A percentile compares a stretch with the other conserved stretches of the same genome.
phyloP scores from a whole-genome alignment of 2,113 vertebrate genomes.

The Platysteira castanea region DNA sequence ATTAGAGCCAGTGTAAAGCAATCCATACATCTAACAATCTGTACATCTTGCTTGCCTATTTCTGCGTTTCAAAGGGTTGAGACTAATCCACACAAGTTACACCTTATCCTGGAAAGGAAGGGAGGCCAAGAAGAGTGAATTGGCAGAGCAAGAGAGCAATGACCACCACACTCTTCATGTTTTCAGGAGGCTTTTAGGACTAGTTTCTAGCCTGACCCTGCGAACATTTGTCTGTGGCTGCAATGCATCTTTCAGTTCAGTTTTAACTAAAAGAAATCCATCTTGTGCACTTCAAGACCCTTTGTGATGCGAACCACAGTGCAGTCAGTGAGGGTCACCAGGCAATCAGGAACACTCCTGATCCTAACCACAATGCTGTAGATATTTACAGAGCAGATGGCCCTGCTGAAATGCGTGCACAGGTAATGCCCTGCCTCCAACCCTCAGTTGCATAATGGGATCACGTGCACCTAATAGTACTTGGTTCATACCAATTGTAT shows the following conservation, averaged over 20 bases:
- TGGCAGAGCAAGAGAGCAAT: not conserved
- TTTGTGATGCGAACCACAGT: rapidly evolving
- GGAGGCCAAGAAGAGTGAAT: rapidly evolving
- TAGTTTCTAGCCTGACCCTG: not conserved
- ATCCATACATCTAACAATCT: not conserved
- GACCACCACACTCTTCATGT: rapidly evolving
- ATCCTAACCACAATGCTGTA: not conserved
- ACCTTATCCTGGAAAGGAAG: not conserved
- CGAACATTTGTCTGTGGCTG: not conserved
- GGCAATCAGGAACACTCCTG: not conserved
- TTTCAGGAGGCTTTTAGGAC: not conserved
- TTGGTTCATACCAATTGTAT: conserved; percentile 19
- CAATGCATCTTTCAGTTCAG: not conserved
- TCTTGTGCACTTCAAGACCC: not conserved
- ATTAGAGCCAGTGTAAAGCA: not conserved
- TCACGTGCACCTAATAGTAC: conserved; percentile 4
- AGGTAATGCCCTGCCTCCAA: not conserved
- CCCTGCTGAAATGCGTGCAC: not conserved
- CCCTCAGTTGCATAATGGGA: not conserved
- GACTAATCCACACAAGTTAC: not conserved
- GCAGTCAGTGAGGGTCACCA: not conserved
- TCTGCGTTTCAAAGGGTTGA: not conserved
- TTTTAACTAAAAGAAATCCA: not conserved
- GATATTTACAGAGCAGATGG: not conserved
- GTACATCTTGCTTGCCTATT: not conserved